Base-by-base conservation (phyloP, 1,140 invertebrate species). In the Cherax quadricarinatus region DNA sequence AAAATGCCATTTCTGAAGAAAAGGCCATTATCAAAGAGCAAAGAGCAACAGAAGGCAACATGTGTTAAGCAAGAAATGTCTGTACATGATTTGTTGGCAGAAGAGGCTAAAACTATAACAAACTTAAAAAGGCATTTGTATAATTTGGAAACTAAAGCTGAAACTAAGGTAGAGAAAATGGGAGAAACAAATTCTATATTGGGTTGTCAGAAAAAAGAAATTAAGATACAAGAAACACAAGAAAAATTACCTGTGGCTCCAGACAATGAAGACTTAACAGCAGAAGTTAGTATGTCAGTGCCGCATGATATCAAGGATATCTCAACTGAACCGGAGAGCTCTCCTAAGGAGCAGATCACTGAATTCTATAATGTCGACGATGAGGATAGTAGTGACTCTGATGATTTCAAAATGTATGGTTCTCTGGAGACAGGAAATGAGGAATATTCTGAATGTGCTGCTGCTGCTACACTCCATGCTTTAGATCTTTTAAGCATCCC, bases 1-100 rank as follows among this genome's bases (percentile, higher is more conserved):
- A 87, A 87, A 87, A 87, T 87, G 85, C 85, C 85, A n/a, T 87
- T 87, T 73, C 78, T 87, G 24, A 87, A 87, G 48, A 87, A 60
- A 49, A 87, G 51, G 60, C 48, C 85, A 53, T 18, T 78, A 53
- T 53, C 70, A 78, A 78, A 78, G 70, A 60, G n/a, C 70, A 87
- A 87, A 41, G 49, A 75, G 1, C 85, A 87, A 41, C 85, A 70
- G 18, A 85, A 49, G 6, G 51, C 73, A 24, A 14, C 73, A 78
- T 4, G 12, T 53, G 21, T 9, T 7, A 81, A 81, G 18, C 51
- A 87, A 53, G 48, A 87, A 49, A 14, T 53, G 18, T 9, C 48
- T 30, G 51, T 21, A 66, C 41, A 78, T 49, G 73, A 87, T 14
- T 12, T 21, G 24, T 12, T 12, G 9, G n/a, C 30, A 78, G 85